Base-by-base conservation (phyloP, 1,140 invertebrate species). In the Drosophila malerkotliana region DNA sequence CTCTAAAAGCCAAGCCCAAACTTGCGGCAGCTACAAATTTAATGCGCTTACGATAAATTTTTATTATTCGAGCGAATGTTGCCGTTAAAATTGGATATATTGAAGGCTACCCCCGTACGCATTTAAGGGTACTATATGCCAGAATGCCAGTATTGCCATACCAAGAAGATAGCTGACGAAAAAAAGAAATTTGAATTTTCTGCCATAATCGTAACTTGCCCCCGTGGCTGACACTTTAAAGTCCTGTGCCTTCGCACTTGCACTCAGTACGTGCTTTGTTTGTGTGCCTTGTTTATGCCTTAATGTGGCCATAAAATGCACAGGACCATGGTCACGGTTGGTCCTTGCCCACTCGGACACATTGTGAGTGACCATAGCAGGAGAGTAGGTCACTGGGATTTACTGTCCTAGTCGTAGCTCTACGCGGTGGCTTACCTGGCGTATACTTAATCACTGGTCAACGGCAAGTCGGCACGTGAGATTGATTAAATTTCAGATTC, bases 21-120 rank as follows among this genome's bases (percentile, higher is more conserved):
- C 51, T 83, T 83, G 75, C 75, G 63, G 55, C 59, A 53, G 79
- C 75, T 62, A 72, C 76, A 81, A 87, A 82, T 82, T 87, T 85
- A 85, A 85, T 78, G 78, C 82, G 82, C 74, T 68, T 68, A 67
- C 78, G 62, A 85, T 85, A 85, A 82, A 85, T 87, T 85, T 85
- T 82, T 85, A 85, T 85, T 87, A 85, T 73, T 45, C 71, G 63
- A 51, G 72, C 72, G 56, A 68, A 85, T 80, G 77, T 41, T 72
- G 78, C 44, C 78, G 55, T 82, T 77, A 82, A 69, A 82, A 72
- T 74, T 59, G 61, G 69, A 44, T 44, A 87, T 81, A 71, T 60
- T 32, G 48, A 81, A 57, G 41, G 10, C 34, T 37, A 4, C 34
- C 34, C 34, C 34, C 34, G 12, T 10, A 4, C 34, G 34, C 12